Evolutionary conservation across 1,140 invertebrate species (phyloP).

Genomic region (Hycleus cichorii): DNA sequence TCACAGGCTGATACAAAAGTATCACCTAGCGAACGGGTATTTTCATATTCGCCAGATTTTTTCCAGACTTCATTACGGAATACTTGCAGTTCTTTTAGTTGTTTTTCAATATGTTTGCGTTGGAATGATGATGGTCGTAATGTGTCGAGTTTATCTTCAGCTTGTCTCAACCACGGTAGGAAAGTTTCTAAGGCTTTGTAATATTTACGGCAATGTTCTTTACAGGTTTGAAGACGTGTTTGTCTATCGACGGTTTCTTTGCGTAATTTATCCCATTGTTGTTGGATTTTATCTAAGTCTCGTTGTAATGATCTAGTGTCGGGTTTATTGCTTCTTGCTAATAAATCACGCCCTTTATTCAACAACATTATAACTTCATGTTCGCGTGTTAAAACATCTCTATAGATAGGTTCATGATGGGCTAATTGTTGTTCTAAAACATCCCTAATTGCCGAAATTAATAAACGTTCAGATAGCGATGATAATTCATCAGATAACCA

Average conservation of each 20-base stretch:
- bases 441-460: constrained; percentile 79
- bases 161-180: constrained; percentile 78
- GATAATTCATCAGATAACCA: constrained; percentile 78
- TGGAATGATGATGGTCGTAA: constrained; percentile 76
- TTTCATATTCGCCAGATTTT: constrained; percentile 84
- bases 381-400: constrained; percentile 81
- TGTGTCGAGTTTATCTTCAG: constrained; percentile 75
- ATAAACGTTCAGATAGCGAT: constrained; percentile 63
- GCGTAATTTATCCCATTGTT: constrained; percentile 83
- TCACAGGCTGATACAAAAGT: constrained; percentile 80
- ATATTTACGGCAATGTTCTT: constrained; percentile 86
- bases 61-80: constrained; percentile 91
- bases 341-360: constrained; percentile 79
- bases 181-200: constrained; percentile 76
- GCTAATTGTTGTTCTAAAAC: constrained; percentile 79
- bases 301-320: constrained; percentile 49
- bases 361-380: constrained; percentile 91
- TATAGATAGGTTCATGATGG: constrained; percentile 81
- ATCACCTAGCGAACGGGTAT: constrained; percentile 75
- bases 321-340: constrained; percentile 53
- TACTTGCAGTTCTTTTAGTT: constrained; percentile 80
- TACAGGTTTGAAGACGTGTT: constrained; percentile 77
- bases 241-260: constrained; percentile 79
- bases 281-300: constrained; percentile 79
- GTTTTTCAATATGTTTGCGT: constrained; percentile 79